Evolutionary conservation across 2,888 invertebrate genomes (phyloP).

Genomic region (Dasypogon diadema): DNA sequence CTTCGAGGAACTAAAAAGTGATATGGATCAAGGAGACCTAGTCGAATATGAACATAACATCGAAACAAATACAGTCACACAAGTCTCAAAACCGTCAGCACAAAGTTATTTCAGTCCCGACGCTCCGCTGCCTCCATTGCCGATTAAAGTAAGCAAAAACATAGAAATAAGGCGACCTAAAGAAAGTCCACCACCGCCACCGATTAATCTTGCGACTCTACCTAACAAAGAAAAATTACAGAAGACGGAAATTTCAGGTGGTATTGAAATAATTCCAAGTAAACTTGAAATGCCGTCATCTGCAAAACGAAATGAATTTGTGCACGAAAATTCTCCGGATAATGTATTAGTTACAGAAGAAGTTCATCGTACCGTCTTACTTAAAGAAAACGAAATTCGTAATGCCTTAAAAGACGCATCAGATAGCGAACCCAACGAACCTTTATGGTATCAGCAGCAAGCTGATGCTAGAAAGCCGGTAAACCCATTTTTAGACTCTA

Average conservation of each 20-base stretch:
- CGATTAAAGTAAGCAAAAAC: background rate
- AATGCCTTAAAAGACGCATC: conserved; percentile 63
- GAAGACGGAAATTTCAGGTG: conserved; percentile 59
- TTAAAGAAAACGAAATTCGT: conserved; percentile 67
- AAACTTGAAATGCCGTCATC: conserved; percentile 61
- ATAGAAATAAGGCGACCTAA: conserved; percentile 61
- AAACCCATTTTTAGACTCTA: conserved; percentile 66
- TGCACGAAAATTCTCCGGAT: conserved; percentile 67
- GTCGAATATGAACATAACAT: conserved; percentile 67
- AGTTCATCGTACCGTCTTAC: conserved; percentile 65
- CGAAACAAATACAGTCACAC: conserved; percentile 66
- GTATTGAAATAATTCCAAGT: conserved; percentile 65
- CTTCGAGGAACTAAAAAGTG: conserved; percentile 65
- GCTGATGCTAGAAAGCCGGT: conserved; percentile 61
- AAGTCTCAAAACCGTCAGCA: conserved; percentile 57
- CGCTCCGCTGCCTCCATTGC: conserved; percentile 55
- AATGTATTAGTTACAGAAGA: conserved; percentile 66
- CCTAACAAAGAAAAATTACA: conserved; percentile 59
- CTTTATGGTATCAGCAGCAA: background rate
- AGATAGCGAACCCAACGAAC: background rate
- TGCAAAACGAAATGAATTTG: conserved; percentile 63
- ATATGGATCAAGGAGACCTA: conserved; percentile 67
- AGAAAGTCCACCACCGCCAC: conserved; percentile 68
- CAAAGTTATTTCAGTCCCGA: conserved; percentile 55
- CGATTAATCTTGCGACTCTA: conserved; percentile 65